These are phyloP conservation scores for Narcine bancroftii DNA, from an alignment of 2,113 vertebrate genomes.

Conservation along the genomic window DNA sequence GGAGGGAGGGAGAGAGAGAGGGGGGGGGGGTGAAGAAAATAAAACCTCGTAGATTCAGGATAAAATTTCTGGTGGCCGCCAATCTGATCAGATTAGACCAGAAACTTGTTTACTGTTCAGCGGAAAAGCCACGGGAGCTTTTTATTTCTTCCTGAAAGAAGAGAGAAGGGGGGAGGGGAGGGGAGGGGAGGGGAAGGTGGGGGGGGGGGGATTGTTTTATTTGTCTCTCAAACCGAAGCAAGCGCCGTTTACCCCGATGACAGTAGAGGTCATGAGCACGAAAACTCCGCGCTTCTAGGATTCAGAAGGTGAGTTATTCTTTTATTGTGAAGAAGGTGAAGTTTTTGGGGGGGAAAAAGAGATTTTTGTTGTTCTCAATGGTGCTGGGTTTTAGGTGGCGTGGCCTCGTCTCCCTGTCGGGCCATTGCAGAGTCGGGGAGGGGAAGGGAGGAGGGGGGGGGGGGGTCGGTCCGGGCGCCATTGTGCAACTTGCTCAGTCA, in stretches of 20 bases:
- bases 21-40: too few relatives aligned
- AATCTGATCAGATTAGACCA: background rate
- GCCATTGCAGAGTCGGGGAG: background rate
- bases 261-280: slow-evolving; percentile 33
- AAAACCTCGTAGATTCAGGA: slow-evolving; percentile 11
- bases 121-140: background rate
- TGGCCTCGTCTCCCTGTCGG: slow-evolving; percentile 24
- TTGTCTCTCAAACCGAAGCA: background rate
- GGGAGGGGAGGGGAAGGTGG: too few relatives aligned
- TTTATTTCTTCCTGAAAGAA: background rate
- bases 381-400: background rate
- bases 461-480: slow-evolving; percentile 13
- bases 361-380: too few relatives aligned
- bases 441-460: background rate
- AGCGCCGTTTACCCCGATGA: slow-evolving; percentile 21
- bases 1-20: background rate
- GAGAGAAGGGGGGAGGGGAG: too few relatives aligned
- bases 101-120: slow-evolving; percentile 23
- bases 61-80: slow-evolving; percentile 17
- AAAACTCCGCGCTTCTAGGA: slow-evolving; percentile 34
- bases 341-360: too few relatives aligned
- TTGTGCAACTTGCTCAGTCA: slow-evolving; percentile 36
- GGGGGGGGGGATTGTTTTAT: too few relatives aligned
- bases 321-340: background rate
- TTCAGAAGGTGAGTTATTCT: slow-evolving; percentile 28